Evolutionary conservation across 2,888 invertebrate species (phyloP).

Genomic region (Petrolisthes manimaculis): DNA sequence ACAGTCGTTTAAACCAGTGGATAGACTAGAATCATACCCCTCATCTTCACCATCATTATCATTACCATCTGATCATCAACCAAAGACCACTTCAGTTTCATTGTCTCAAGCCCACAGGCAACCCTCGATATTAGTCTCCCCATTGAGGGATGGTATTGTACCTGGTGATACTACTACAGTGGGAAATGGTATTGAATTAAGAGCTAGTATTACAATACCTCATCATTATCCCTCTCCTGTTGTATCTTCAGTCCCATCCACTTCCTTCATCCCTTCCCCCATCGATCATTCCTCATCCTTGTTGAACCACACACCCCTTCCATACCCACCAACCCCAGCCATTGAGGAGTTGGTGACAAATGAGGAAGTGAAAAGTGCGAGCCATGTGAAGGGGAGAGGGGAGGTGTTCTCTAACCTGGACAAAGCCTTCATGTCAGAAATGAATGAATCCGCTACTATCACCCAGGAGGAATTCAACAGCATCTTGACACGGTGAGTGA

Average conservation of each 20-base stretch:
- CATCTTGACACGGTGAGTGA: conserved; percentile 41
- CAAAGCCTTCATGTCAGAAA: background rate
- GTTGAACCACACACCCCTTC: background rate
- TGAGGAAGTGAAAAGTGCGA: too few species aligned
- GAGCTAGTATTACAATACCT: background rate
- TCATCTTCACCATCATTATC: background rate
- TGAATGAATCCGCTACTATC: conserved; percentile 11
- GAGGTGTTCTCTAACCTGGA: background rate
- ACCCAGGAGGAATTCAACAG: conserved; percentile 43
- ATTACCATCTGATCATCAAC: background rate
- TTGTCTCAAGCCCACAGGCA: background rate
- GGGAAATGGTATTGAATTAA: background rate
- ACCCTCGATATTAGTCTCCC: background rate
- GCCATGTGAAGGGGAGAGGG: background rate
- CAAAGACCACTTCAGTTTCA: background rate
- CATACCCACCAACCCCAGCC: too few species aligned
- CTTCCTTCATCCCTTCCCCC: conserved; percentile 28
- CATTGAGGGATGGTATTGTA: background rate
- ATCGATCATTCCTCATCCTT: conserved; percentile 17
- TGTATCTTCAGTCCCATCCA: background rate
- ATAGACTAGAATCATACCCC: background rate
- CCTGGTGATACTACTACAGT: background rate
- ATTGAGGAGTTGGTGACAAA: too few species aligned
- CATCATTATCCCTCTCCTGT: background rate
- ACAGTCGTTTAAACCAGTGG: background rate